Conservation (phyloP, 2,797 vertebrate species). For the Danio aesculapii region DNA sequence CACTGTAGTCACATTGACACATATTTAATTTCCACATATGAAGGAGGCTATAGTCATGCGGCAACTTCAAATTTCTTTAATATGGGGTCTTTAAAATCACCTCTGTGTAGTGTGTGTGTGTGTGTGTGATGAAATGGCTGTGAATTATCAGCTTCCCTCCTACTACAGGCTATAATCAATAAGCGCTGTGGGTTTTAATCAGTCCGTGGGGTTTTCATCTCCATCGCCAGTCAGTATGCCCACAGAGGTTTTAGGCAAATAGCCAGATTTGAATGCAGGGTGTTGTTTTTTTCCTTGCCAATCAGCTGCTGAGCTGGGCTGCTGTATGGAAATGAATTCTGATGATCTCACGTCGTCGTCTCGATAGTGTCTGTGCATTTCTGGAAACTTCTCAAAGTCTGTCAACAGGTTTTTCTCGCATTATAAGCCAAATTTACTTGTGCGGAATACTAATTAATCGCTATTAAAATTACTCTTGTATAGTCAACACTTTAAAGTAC, state of each 20-base stretch:
- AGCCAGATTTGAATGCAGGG: slow-evolving; percentile 31
- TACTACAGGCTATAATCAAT: neutral
- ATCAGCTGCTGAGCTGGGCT: neutral
- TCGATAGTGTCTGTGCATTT: neutral
- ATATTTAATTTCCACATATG: no score
- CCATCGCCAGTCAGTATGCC: neutral
- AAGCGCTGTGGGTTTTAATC: neutral
- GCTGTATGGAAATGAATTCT: slow-evolving; percentile 10
- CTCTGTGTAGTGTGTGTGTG: no score
- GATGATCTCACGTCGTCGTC: neutral
- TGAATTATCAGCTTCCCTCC: slow-evolving; percentile 16
- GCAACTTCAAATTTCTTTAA: neutral
- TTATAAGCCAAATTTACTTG: neutral
- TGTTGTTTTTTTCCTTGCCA: neutral
- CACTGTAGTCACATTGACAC: no score
- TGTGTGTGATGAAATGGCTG: neutral
- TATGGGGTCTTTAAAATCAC: neutral
- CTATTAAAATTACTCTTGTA: no score
- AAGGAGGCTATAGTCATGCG: no score
- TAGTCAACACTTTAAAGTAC: neutral
- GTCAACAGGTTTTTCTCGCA: neutral
- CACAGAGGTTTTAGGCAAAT: slow-evolving; percentile 27
- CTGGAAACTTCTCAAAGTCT: neutral
- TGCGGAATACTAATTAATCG: no score
- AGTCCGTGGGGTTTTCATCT: neutral